A percentile compares a stretch with the other conserved stretches of the same genome.
Conservation (phyloP, 2,113 vertebrate species). For the Axis porcinus region DNA sequence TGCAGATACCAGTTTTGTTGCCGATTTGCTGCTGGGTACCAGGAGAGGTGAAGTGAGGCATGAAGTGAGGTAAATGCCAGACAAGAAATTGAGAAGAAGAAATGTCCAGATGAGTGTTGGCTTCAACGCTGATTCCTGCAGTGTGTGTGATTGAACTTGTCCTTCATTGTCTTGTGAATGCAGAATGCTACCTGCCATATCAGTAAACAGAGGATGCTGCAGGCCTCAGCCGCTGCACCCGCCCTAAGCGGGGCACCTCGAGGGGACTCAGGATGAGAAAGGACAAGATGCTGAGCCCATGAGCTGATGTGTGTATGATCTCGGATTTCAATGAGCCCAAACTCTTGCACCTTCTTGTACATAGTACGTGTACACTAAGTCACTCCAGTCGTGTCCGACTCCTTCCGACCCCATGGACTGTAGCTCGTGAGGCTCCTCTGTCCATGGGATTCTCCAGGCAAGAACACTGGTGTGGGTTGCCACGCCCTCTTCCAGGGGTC, state of each 20-base stretch:
- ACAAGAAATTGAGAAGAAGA: not conserved
- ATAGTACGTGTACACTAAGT: rapidly evolving
- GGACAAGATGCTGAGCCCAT: not conserved
- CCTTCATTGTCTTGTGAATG: not conserved
- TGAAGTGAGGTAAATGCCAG: not conserved
- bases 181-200: not conserved
- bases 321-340: not conserved
- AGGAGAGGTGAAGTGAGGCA: not conserved
- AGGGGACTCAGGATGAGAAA: not conserved
- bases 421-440: not conserved
- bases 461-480: not conserved
- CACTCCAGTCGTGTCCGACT: rapidly evolving
- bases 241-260: rapidly evolving
- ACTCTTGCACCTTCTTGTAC: not conserved
- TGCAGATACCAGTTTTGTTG: rapidly evolving
- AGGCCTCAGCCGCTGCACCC: not conserved
- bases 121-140: rapidly evolving
- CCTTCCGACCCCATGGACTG: not conserved
- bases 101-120: not conserved
- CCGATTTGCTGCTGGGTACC: rapidly evolving
- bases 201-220: not conserved
- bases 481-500: not conserved
- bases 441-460: not conserved
- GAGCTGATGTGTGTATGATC: not conserved
- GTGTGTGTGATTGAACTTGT: no score